Base-by-base conservation (phyloP, 1,140 invertebrate genomes). In the Camponotus vicinus region DNA sequence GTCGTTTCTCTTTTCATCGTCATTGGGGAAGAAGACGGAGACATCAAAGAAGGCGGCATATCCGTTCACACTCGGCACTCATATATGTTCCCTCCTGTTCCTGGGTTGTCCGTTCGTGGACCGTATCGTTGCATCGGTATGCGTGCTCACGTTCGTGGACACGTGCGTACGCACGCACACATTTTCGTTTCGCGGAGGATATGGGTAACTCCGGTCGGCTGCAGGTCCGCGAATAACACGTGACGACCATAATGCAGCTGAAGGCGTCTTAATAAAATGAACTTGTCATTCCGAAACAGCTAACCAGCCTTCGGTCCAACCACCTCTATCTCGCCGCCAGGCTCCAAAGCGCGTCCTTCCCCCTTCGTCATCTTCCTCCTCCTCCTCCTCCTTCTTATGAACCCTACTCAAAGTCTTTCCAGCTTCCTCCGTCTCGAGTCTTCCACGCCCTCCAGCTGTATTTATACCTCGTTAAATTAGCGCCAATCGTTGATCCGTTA, bases 21-120 rank as follows among this genome's bases (percentile, higher is more conserved):
- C 52, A 77, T 66, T 61, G 37, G 32, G 32, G 59, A 75, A 66
- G 82, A 57, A 86, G 89, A 93, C 90, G 90, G 90, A 91, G 89
- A 94, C 92, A 95, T 95, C 94, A 95, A 95, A 95, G 94, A 92
- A 93, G 76, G 92, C 93, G 93, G 93, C 93, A 93, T 93, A 94
- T 95, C 93, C 93, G 93, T 94, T 94, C 93, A 93, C 93, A 94
- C 93, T 94, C 90, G 88, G 52, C 90, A 70, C 83, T 91, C 85
- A 86, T 91, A 91, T 89, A 89, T 67, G 85, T 86, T 90, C 88
- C 85, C 89, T 90, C 86, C 86, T 93, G 88, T 90, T 88, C 75
- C 79, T 66, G 55, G 67, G 64, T 76, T 66, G 64, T 71, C 9
- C 86, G 83, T 66, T 66, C 87, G 88, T 86, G 88, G 88, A 89